Percentiles rank a stretch among this genome's conserved stretches.
phyloP scores from a whole-genome alignment of 1,140 invertebrate genomes.

The Gryllus bimaculatus region DNA sequence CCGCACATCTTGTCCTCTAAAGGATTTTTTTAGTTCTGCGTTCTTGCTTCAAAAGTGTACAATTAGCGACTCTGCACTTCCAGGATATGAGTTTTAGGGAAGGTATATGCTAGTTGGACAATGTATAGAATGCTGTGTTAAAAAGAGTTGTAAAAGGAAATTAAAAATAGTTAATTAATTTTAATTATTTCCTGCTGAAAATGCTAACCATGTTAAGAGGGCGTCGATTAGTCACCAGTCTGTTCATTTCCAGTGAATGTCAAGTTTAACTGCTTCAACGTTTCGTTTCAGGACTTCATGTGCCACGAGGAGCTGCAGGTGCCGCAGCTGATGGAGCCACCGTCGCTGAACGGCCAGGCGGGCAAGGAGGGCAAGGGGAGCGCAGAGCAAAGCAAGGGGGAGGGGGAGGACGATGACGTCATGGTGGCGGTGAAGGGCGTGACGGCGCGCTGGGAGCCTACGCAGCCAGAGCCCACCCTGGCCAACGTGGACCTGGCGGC shows the following conservation, averaged over 20 bases:
- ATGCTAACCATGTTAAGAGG: too few species aligned
- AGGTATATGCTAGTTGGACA: too few species aligned
- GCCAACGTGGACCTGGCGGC: slow-evolving; percentile 39
- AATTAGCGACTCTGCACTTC: too few species aligned
- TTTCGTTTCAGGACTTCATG: neutral
- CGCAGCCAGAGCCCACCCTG: slow-evolving; percentile 35
- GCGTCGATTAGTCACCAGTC: neutral
- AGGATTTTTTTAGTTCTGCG: too few species aligned
- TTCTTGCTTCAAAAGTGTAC: too few species aligned
- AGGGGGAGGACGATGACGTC: slow-evolving; percentile 14
- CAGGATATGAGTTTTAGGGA: too few species aligned
- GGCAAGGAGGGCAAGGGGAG: neutral
- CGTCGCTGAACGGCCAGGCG: neutral
- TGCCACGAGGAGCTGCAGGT: neutral
- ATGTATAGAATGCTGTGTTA: too few species aligned
- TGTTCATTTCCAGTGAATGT: neutral
- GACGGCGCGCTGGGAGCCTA: slow-evolving; percentile 41
- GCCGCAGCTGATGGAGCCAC: neutral
- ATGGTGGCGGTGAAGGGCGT: slow-evolving; percentile 40
- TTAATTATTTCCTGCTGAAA: too few species aligned
- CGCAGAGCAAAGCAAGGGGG: neutral
- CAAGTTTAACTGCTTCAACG: too few species aligned
- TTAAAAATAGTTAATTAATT: too few species aligned
- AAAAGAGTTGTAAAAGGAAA: too few species aligned
- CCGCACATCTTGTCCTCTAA: too few species aligned